Conservation (phyloP, 2,113 vertebrate genomes). For the Excalfactoria chinensis region DNA sequence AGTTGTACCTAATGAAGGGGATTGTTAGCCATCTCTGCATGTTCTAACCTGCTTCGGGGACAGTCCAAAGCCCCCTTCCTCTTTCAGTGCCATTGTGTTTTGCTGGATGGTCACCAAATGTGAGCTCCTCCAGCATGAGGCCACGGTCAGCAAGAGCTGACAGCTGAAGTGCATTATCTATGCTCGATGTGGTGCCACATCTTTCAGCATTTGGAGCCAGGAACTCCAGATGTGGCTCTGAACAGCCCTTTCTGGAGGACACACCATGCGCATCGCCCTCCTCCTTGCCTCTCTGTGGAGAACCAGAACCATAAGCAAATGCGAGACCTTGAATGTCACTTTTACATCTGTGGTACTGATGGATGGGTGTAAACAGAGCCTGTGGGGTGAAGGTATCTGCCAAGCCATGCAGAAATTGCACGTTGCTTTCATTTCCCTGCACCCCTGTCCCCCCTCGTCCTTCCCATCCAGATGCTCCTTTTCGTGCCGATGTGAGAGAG, state of each 20-base stretch:
- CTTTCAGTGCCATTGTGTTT: background rate
- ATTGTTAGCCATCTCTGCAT: background rate
- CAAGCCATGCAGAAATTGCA: background rate
- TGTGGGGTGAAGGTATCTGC: background rate
- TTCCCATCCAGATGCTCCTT: background rate
- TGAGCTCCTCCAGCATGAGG: background rate
- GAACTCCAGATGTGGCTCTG: background rate
- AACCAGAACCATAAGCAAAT: fast-evolving
- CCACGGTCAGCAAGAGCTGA: background rate
- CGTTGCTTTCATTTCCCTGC: background rate
- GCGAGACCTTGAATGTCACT: background rate
- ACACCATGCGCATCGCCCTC: background rate
- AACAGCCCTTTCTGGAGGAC: background rate
- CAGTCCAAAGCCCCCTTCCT: background rate
- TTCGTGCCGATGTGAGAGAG: background rate
- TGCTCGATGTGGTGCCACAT: background rate
- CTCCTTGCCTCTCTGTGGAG: background rate
- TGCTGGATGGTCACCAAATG: background rate
- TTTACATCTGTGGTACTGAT: background rate
- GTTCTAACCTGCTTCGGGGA: background rate
- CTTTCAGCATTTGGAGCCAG: background rate
- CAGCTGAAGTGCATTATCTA: background rate
- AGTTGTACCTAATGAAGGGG: background rate
- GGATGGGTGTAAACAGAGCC: background rate
- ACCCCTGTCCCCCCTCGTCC: background rate